These are phyloP conservation scores for Geodia barretti DNA, from an alignment of 37 sponge, comb jelly and placozoan species.

Conservation along the genomic window DNA sequence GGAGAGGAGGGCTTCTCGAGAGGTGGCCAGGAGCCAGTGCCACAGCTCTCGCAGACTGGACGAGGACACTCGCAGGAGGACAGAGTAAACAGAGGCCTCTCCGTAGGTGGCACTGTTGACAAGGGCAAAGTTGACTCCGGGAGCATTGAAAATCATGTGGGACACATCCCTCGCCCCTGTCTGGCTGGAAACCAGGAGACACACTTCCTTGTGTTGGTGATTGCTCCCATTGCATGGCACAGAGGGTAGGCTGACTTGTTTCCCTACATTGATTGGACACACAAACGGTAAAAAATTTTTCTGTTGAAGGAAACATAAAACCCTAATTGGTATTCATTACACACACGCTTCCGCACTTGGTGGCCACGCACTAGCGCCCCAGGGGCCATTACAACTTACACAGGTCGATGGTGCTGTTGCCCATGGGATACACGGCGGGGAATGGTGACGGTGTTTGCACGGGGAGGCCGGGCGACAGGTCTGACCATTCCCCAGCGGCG, in stretches of 20 bases:
- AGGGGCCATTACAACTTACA: not conserved
- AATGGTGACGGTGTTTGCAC: not conserved
- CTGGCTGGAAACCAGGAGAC: conserved; percentile 34
- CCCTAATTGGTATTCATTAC: not conserved
- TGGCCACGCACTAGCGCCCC: no score
- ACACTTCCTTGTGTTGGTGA: conserved; percentile 13
- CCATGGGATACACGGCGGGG: not conserved
- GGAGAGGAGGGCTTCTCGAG: not conserved
- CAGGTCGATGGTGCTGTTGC: not conserved
- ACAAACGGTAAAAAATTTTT: not conserved
- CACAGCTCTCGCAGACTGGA: conserved; percentile 25
- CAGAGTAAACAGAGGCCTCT: conserved; percentile 1
- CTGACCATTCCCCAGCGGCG: not conserved
- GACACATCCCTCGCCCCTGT: conserved; percentile 25
- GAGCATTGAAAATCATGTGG: conserved; percentile 28
- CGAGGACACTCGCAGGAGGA: conserved; percentile 20
- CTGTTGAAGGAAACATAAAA: not conserved
- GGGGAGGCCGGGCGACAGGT: not conserved
- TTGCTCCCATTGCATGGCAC: not conserved
- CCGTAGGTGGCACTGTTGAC: conserved; percentile 5
- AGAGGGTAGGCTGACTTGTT: not conserved
- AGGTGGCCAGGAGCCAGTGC: conserved; percentile 23
- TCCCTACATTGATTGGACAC: not conserved
- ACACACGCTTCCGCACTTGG: not conserved
- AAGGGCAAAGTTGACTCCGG: conserved; percentile 58